A percentile compares a stretch with the other conserved stretches of the same genome.
These are phyloP conservation scores for Monochamus saltuarius DNA, from an alignment of 1,140 invertebrate species.

Conservation along the genomic window DNA sequence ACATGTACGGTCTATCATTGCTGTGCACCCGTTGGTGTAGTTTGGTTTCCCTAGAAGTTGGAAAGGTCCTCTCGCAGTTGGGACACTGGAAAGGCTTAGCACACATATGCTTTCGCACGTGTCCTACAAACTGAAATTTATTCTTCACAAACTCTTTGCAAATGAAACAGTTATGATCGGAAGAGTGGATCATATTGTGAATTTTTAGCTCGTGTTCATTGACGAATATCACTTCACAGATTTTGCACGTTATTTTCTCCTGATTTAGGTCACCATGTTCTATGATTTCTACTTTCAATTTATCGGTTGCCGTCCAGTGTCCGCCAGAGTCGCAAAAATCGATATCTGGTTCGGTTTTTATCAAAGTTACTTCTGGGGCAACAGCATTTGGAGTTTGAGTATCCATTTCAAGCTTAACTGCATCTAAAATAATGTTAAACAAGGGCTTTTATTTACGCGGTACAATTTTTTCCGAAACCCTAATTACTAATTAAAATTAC, in stretches of 20 bases:
- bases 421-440: too few relatives aligned
- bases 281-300: conserved; percentile 12
- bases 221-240: conserved; percentile 13
- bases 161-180: conserved; percentile 21
- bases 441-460: too few relatives aligned
- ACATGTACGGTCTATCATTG: conserved; percentile 37
- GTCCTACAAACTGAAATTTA: conserved; percentile 19
- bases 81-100: conserved; percentile 23
- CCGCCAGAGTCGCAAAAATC: neutral
- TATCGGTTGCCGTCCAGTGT: conserved; percentile 13
- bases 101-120: conserved; percentile 23
- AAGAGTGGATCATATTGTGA: conserved; percentile 19
- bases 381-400: too few relatives aligned
- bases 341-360: conserved; percentile 8
- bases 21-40: conserved; percentile 41
- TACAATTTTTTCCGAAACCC: too few relatives aligned
- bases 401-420: too few relatives aligned
- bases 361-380: conserved; percentile 3
- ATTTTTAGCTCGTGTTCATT: conserved; percentile 19
- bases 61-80: conserved; percentile 24
- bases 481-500: too few relatives aligned
- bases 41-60: conserved; percentile 34
- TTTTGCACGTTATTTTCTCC: conserved; percentile 7
- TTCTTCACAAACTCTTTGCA: conserved; percentile 21
- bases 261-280: neutral